Evolutionary conservation across 2,797 vertebrate species (phyloP), one percentile per base, ranked within the genome.

Genomic region (Pempheris klunzingeri): DNA sequence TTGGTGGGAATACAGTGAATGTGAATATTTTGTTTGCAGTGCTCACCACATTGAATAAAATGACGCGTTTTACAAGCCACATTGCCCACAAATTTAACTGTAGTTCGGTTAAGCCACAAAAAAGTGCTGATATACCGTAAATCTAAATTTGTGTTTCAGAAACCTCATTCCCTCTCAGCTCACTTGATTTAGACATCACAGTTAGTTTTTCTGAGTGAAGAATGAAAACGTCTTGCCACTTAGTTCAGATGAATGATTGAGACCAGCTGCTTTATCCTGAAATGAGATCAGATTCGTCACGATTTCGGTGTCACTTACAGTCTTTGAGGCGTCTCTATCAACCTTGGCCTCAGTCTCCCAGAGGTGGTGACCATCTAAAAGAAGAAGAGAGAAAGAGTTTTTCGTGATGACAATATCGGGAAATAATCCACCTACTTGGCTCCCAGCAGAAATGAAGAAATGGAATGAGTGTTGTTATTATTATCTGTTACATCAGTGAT

Each of bases 301-400:
- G 15, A 67, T 55, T 32, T 41, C 11, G 7, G 70, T 15, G 36
- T 60, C 73, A 97, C 98, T 98, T 94, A 99, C 98, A 89, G 96
- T 92, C 93, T 98, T 98, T 61, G 95, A 97, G 89, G 96, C 85
- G 81, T 98, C 97, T 92, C 96, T 95, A 85, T 99, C 97, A 0
- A 96, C 96, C 87, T 98, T 98, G 80, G 97, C 98, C 92, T 99
- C 98, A 63, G 96, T 97, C 93, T 99, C 98, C 98, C 98, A 99
- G 90, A 99, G 94, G 78, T 99, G 98, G 92, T 99, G 97, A 71
- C 98, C 98, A 88, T 99, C 98, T 99, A 89, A 89, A 88, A 92
- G 78, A 44, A 49, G 1, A 39, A 6, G n/a, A 49, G 15, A 71
- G 17, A 57, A 46, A 54, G 13, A 26, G 30, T 36, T 5, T 1